A percentile compares a stretch with the other conserved stretches of the same genome.
These are phyloP conservation scores for Dasyornis broadbenti DNA, from an alignment of 2,113 vertebrate species.

Conservation along the genomic window DNA sequence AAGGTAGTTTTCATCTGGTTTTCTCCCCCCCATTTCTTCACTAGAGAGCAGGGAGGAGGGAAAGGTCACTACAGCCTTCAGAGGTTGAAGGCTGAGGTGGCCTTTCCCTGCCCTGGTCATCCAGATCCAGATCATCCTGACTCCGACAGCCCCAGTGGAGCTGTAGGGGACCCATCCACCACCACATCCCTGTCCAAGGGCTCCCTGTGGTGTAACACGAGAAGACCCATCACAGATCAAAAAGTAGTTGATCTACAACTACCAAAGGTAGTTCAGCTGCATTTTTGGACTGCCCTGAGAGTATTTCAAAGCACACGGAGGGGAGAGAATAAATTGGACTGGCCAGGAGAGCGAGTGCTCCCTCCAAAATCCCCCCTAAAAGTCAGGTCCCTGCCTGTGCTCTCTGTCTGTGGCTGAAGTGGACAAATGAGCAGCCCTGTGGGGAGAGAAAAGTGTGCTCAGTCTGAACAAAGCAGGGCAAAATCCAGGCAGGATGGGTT, in stretches of 20 bases:
- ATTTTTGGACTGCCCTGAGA: background rate
- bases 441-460: background rate
- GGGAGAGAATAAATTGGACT: background rate
- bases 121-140: background rate
- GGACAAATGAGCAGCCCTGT: background rate
- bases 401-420: background rate
- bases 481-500: accelerated
- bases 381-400: background rate
- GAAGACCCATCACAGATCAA: background rate
- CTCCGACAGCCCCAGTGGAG: background rate
- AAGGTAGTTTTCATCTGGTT: background rate
- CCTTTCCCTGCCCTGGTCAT: background rate
- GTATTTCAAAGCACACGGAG: background rate
- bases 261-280: background rate
- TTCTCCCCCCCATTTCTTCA: background rate
- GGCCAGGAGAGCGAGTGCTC: background rate
- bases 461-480: background rate
- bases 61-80: background rate
- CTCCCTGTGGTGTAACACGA: background rate
- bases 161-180: background rate
- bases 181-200: background rate
- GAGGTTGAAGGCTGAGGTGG: background rate
- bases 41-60: background rate
- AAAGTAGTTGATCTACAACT: background rate
- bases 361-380: background rate